Percentiles rank a stretch among this genome's conserved stretches.
Conservation (phyloP, 1,140 invertebrate species). For the Venturia canescens region DNA sequence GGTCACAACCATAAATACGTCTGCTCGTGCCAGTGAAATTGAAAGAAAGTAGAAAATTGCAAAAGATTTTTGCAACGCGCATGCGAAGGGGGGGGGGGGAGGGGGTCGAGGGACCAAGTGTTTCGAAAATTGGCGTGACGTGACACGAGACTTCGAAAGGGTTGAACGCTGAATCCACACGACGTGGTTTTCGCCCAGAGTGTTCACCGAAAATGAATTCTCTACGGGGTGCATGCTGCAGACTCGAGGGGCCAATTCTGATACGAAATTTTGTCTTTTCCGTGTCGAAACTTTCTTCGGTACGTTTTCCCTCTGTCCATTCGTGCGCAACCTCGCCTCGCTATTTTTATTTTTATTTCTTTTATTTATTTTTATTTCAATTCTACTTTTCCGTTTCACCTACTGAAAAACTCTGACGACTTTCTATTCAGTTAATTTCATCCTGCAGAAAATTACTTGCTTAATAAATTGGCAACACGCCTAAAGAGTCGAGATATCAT, state of each 20-base stretch:
- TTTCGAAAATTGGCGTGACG: constrained; percentile 59
- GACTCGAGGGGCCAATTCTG: constrained; percentile 6
- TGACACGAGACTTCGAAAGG: constrained; percentile 24
- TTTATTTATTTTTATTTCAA: too few species aligned
- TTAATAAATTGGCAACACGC: background rate
- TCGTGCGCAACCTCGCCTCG: background rate
- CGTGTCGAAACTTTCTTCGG: background rate
- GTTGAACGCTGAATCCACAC: background rate
- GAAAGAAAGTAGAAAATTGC: constrained; percentile 24
- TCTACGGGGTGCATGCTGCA: background rate
- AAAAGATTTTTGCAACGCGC: constrained; percentile 18
- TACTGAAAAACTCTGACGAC: background rate
- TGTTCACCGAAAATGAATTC: background rate
- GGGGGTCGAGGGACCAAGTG: constrained; percentile 17
- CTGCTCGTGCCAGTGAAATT: constrained; percentile 49
- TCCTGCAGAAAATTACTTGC: background rate
- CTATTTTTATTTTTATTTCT: background rate
- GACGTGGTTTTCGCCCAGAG: background rate
- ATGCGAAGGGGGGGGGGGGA: background rate
- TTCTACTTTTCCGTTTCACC: background rate
- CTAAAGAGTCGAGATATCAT: constrained; percentile 18
- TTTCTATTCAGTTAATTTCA: constrained; percentile 3
- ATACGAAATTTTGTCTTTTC: constrained; percentile 22
- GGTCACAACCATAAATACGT: constrained; percentile 60
- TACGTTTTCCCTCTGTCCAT: constrained; percentile 6